Evolutionary conservation across 2,888 invertebrate genomes (phyloP), one percentile per base, ranked within the genome.

Genomic region (Torymus auratus): DNA sequence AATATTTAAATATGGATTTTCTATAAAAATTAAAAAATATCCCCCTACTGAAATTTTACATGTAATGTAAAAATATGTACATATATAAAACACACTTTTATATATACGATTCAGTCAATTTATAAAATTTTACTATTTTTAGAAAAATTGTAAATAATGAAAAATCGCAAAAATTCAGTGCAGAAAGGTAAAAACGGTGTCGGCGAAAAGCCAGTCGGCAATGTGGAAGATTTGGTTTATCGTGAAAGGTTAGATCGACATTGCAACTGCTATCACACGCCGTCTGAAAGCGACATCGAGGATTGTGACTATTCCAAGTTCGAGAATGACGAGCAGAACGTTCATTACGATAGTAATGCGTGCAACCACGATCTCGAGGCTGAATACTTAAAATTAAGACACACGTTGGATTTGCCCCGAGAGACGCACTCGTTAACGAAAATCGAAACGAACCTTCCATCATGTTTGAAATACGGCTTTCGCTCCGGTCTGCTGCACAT

Each of bases 401-500:
- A 84, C 4, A 67, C 84, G 50, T 85, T 89, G 3, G 83, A 86
- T 60, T 70, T 90, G n/a, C 87, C 89, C 0, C 83, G 86, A 12
- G 88, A 88, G 56, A 88, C 87, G 14, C 86, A 88, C 78, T 89
- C 88, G 7, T 83, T 88, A 28, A 88, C 88, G 1, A 85, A 84
- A 84, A 86, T 89, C 61, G 83, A 83, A 58, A 85, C 88, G 0
- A 84, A 86, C 12, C 82, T 90, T 62, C 87, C 88, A 15, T 13
- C 82, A 17, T 87, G 87, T 58, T 78, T 88, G 0, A 87, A 88
- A 71, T 90, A 87, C 23, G 87, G 87, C 2, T 82, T 89, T 12
- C 87, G 88, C 2, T 87, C 89, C 0, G 90, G 91, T 1, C 62
- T 84, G 14, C 86, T 86, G n/a, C 88, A 90, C 53, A 83, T 87